These are phyloP conservation scores for Diglossa cyanea DNA, from an alignment of 2,797 vertebrate genomes.

Conservation along the genomic window DNA sequence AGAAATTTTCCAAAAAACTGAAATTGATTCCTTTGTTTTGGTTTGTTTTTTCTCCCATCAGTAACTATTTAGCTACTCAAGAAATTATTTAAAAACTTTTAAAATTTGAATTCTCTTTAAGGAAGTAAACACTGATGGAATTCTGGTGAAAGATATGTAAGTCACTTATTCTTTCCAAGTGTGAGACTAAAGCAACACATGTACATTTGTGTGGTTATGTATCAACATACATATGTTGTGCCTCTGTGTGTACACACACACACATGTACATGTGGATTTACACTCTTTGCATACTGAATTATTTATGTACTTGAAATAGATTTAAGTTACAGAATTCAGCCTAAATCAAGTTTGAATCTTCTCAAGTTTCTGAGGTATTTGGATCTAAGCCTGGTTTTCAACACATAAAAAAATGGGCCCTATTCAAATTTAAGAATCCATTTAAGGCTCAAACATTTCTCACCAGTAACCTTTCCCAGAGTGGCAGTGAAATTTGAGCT, in stretches of 20 bases:
- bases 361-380: not conserved
- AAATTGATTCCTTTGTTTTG: not conserved
- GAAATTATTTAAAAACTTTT: not conserved
- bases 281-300: not conserved
- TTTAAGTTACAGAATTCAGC: not conserved
- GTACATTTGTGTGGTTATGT: not conserved
- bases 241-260: not conserved
- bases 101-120: not conserved
- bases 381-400: not conserved
- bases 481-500: not conserved
- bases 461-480: not conserved
- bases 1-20: rapidly evolving
- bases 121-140: not conserved
- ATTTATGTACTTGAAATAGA: not conserved
- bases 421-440: slow-evolving; percentile 1
- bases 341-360: not conserved
- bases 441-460: not conserved
- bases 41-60: not conserved
- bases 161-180: not conserved
- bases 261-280: rapidly evolving
- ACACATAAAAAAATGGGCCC: not conserved
- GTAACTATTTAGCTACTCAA: not conserved
- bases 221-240: not conserved
- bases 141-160: not conserved
- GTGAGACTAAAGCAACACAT: not conserved